phyloP scores from a whole-genome alignment of 2,113 vertebrate species.

The Aptenodytes forsteri region DNA sequence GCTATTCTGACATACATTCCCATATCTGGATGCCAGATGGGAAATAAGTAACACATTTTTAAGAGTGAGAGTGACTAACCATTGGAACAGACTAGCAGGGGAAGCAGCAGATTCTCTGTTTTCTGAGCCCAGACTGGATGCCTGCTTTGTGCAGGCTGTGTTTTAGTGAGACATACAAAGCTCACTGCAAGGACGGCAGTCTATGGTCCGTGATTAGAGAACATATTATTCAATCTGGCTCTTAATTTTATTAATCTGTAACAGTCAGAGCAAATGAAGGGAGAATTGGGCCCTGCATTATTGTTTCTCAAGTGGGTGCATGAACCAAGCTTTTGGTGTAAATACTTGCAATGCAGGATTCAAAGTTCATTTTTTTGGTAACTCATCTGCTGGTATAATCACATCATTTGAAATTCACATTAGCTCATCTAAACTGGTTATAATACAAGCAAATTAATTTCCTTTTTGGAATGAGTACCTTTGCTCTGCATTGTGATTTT shows the following conservation, averaged over 20 bases:
- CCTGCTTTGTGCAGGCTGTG: conserved; percentile 1
- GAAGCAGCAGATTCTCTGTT: not conserved
- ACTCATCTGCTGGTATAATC: not conserved
- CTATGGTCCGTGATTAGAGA: not conserved
- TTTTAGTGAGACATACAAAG: conserved; percentile 1
- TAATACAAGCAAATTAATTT: not conserved
- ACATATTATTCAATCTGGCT: not conserved
- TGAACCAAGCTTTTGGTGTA: not conserved
- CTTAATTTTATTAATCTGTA: not conserved
- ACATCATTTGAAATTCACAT: not conserved
- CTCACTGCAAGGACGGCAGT: not conserved
- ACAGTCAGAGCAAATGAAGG: not conserved
- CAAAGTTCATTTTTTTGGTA: not conserved
- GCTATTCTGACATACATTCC: conserved; percentile 22
- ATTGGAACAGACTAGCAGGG: not conserved
- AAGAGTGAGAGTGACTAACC: conserved; percentile 52
- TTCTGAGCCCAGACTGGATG: conserved; percentile 8
- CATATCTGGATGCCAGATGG: conserved; percentile 42
- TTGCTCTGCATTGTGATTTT: not conserved
- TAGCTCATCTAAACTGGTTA: not conserved
- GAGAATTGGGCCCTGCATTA: not conserved
- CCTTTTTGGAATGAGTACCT: not conserved
- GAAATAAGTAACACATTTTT: conserved; percentile 47
- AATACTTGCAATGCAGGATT: not conserved
- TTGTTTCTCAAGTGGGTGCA: not conserved